These are phyloP conservation scores for Saturnia japonica DNA, from an alignment of 2,888 invertebrate species.

Conservation along the genomic window DNA sequence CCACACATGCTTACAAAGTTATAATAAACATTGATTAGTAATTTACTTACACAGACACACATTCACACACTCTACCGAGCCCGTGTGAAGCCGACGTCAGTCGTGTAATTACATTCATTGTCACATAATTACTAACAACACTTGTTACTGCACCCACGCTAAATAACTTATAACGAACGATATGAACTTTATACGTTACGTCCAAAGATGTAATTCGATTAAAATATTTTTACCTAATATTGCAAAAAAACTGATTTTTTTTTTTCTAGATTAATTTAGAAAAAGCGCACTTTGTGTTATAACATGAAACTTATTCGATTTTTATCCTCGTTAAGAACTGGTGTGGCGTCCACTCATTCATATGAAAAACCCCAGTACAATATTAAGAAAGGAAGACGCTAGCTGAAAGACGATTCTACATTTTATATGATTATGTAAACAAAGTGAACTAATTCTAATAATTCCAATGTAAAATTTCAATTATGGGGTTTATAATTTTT, in stretches of 20 bases:
- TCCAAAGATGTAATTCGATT: slow-evolving; percentile 21
- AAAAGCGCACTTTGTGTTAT: neutral
- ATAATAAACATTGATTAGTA: slow-evolving; percentile 68
- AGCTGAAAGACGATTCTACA: too few relatives aligned
- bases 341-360: neutral
- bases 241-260: neutral
- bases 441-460: too few relatives aligned
- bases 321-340: neutral
- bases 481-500: too few relatives aligned
- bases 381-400: neutral
- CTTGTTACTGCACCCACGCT: slow-evolving; percentile 73
- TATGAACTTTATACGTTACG: neutral
- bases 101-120: slow-evolving; percentile 75
- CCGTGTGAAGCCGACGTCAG: slow-evolving; percentile 45
- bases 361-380: neutral
- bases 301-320: neutral
- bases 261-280: neutral
- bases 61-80: slow-evolving; percentile 28
- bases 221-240: neutral
- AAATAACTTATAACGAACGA: neutral
- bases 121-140: slow-evolving; percentile 74
- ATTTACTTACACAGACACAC: slow-evolving; percentile 37
- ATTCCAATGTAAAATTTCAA: too few relatives aligned
- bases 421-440: neutral
- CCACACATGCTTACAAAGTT: slow-evolving; percentile 19